Conservation (phyloP, 2,888 invertebrate genomes). For the Cacoxenus indagator region DNA sequence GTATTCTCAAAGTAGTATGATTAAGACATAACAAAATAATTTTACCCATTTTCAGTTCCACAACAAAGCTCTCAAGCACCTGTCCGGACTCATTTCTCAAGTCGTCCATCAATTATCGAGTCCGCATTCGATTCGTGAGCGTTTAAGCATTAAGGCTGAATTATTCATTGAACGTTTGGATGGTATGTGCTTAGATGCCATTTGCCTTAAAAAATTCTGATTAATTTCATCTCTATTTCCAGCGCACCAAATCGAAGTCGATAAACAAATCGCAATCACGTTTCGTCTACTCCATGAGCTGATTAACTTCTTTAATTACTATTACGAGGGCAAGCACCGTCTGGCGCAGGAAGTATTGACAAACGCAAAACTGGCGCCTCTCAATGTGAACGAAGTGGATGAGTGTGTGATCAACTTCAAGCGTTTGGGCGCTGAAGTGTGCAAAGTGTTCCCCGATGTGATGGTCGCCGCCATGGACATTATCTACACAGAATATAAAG, state of each 20-base stretch:
- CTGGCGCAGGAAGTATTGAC: slow-evolving; percentile 83
- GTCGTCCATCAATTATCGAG: slow-evolving; percentile 75
- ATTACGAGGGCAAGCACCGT: slow-evolving; percentile 83
- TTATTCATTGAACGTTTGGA: slow-evolving; percentile 75
- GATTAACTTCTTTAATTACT: slow-evolving; percentile 90
- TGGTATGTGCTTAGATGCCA: slow-evolving; percentile 39
- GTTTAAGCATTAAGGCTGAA: slow-evolving; percentile 73
- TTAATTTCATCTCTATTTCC: slow-evolving; percentile 19
- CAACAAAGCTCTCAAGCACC: slow-evolving; percentile 85
- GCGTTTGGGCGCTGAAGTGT: slow-evolving; percentile 77
- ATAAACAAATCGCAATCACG: slow-evolving; percentile 77
- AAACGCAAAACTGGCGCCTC: slow-evolving; percentile 84
- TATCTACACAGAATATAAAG: slow-evolving; percentile 72
- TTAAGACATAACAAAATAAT: too few relatives aligned
- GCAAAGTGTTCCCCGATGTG: slow-evolving; percentile 88
- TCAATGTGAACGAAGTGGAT: slow-evolving; percentile 82
- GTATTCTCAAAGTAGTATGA: slow-evolving; percentile 67
- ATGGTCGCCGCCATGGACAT: slow-evolving; percentile 83
- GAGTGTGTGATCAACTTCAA: slow-evolving; percentile 76
- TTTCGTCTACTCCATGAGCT: slow-evolving; percentile 88
- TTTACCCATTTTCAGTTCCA: too few relatives aligned
- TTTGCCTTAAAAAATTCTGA: background rate
- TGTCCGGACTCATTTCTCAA: slow-evolving; percentile 87
- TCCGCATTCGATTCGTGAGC: slow-evolving; percentile 72
- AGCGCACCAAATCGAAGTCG: slow-evolving; percentile 38